A percentile compares a stretch with the other conserved stretches of the same genome.
These are phyloP conservation scores for Oncopeltus fasciatus DNA, from an alignment of 1,140 invertebrate genomes.

Conservation along the genomic window DNA sequence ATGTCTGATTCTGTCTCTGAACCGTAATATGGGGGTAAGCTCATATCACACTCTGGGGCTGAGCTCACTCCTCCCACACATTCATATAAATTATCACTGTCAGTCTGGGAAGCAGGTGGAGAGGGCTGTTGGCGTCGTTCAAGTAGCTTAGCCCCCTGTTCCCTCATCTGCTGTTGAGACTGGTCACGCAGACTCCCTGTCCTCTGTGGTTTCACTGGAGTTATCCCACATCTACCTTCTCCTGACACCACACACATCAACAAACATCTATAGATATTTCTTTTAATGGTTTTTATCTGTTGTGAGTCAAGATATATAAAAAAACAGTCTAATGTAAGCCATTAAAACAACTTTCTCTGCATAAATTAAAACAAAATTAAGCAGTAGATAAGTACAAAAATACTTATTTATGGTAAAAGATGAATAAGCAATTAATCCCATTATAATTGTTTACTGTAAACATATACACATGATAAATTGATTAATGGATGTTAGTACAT, in stretches of 20 bases:
- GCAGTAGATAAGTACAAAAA: too few relatives aligned
- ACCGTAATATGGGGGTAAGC: constrained; percentile 50
- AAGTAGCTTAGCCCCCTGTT: background rate
- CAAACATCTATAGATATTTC: background rate
- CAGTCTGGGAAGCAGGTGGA: background rate
- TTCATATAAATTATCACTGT: constrained; percentile 13
- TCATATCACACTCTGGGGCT: constrained; percentile 19
- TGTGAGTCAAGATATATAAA: too few relatives aligned
- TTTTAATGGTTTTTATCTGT: too few relatives aligned
- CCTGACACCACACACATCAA: constrained; percentile 33
- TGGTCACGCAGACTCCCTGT: constrained; percentile 63
- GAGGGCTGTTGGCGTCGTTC: background rate
- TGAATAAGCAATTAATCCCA: too few relatives aligned
- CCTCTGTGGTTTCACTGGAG: constrained; percentile 61
- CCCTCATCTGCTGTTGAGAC: background rate
- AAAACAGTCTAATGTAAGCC: background rate
- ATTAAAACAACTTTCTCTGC: background rate
- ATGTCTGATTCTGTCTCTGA: constrained; percentile 69
- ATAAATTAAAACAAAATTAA: background rate
- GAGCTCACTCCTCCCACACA: constrained; percentile 17
- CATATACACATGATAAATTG: too few relatives aligned
- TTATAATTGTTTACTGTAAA: too few relatives aligned
- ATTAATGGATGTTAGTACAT: too few relatives aligned
- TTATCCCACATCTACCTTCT: constrained; percentile 58
- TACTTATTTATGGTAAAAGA: too few relatives aligned